Base-by-base conservation (phyloP, 2,888 invertebrate genomes). In the Idaea aversata region DNA sequence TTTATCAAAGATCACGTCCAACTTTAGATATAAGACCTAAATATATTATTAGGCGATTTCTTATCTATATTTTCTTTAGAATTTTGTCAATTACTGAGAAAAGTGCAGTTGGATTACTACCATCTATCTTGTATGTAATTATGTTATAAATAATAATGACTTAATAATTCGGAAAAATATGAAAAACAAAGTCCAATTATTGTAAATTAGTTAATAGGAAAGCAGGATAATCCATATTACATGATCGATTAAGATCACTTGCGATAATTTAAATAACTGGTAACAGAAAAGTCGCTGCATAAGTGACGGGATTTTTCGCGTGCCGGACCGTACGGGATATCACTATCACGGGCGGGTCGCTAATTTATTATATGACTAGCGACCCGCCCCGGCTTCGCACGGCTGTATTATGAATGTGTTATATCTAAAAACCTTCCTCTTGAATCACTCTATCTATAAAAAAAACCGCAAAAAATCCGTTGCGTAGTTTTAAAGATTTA, bases 1-100 rank as follows among this genome's bases (percentile, higher is more conserved):
- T 25, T 25, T 25, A 25, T 25, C 25, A 25, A 3, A 25, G 25
- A 25, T 25, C 25, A 25, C 25, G 3, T 25, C 25, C 25, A 25
- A 25, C 25, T 25, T 25, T 25, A 25, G 25, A 25, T 25, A 25
- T 25, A 25, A 25, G 25, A 25, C 25, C 3, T 25, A 10, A 7
- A 4, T 47, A 47, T 4, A 10, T 47, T 13, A 47, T 47, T 47
- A 47, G 13, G 47, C 47, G 0, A 47, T 47, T 47, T 47, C 7
- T 47, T 47, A 36, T 36, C 10, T 7, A 4, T 13, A 47, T 47
- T 47, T 47, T 47, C 47, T 10, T 47, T 47, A 47, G 10, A 47
- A 47, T 47, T 47, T 47, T 47, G 35, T 34, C 65, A 63, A 64
- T n/a, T 67, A 67, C 65, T 47, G 47, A 47, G 47, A 47, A 47